A percentile compares a stretch with the other conserved stretches of the same genome.
phyloP scores from a whole-genome alignment of 1,140 invertebrate species.

The Cotesia typhae region DNA sequence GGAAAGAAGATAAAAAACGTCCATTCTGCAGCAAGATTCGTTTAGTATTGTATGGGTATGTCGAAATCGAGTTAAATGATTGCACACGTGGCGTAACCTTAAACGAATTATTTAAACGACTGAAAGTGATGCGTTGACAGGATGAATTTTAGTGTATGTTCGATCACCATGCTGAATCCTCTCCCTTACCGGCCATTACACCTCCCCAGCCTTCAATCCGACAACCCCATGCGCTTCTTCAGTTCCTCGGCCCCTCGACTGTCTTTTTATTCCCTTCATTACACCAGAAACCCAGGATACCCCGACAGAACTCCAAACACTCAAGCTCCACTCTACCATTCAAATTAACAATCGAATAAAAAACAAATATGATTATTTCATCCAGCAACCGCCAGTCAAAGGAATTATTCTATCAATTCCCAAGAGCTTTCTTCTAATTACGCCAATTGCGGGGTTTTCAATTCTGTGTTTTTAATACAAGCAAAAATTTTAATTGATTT shows the following conservation, averaged over 20 bases:
- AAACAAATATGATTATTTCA: no score
- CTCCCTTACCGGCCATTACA: not conserved
- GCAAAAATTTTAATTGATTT: no score
- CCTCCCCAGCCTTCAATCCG: constrained; percentile 11
- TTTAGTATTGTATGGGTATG: not conserved
- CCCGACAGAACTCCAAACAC: no score
- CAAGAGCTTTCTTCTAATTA: constrained; percentile 55
- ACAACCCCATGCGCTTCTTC: constrained; percentile 23
- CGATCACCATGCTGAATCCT: not conserved
- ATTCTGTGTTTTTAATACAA: no score
- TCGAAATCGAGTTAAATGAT: constrained; percentile 5
- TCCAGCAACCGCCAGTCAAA: no score
- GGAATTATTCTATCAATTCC: constrained; percentile 43
- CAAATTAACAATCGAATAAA: no score
- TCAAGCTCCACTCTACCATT: no score
- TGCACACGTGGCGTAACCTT: constrained; percentile 41
- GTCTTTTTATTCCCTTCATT: constrained; percentile 26
- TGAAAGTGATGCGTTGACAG: constrained; percentile 19
- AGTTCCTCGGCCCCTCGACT: constrained; percentile 2
- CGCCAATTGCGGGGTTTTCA: constrained; percentile 43
- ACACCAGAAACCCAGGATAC: not conserved
- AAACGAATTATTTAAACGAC: constrained; percentile 50
- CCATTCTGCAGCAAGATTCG: not conserved
- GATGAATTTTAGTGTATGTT: constrained; percentile 9
- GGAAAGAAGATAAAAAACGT: no score